phyloP scores from a whole-genome alignment of 2,888 invertebrate genomes.

The Aromia moschata region DNA sequence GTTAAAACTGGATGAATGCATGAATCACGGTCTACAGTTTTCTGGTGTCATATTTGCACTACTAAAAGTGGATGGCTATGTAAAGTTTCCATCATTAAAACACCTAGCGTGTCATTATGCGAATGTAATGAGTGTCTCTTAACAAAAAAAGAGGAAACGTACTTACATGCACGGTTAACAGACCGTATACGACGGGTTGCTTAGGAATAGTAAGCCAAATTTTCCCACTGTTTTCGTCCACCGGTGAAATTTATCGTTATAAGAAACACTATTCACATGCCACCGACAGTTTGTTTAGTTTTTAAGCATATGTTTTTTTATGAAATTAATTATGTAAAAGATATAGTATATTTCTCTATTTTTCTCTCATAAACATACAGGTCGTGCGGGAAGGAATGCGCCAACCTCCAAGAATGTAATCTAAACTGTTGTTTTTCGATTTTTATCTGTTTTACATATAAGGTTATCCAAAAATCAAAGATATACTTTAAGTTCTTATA shows the following conservation, averaged over 20 bases:
- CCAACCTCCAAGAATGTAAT: too few species aligned
- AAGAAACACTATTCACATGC: too few species aligned
- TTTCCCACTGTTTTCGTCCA: conserved; percentile 19
- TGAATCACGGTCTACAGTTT: background rate
- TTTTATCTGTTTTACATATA: too few species aligned
- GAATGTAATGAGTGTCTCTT: conserved; percentile 13
- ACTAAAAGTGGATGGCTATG: background rate
- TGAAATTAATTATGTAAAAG: too few species aligned
- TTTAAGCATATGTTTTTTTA: background rate
- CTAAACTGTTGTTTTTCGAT: too few species aligned
- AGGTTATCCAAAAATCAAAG: too few species aligned
- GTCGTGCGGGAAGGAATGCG: too few species aligned
- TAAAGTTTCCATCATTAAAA: conserved; percentile 6
- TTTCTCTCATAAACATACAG: too few species aligned
- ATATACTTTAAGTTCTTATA: too few species aligned
- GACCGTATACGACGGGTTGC: conserved; percentile 1
- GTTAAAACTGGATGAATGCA: conserved; percentile 1
- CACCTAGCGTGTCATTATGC: conserved; percentile 10
- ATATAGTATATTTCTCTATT: too few species aligned
- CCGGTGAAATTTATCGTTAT: conserved; percentile 10
- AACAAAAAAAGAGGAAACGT: conserved; percentile 22
- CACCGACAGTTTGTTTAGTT: background rate
- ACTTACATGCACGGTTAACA: conserved; percentile 12
- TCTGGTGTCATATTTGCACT: background rate
- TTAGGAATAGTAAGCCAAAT: conserved; percentile 4